phyloP scores from a whole-genome alignment of 2,113 vertebrate genomes.

The Cryptotis parvus region DNA sequence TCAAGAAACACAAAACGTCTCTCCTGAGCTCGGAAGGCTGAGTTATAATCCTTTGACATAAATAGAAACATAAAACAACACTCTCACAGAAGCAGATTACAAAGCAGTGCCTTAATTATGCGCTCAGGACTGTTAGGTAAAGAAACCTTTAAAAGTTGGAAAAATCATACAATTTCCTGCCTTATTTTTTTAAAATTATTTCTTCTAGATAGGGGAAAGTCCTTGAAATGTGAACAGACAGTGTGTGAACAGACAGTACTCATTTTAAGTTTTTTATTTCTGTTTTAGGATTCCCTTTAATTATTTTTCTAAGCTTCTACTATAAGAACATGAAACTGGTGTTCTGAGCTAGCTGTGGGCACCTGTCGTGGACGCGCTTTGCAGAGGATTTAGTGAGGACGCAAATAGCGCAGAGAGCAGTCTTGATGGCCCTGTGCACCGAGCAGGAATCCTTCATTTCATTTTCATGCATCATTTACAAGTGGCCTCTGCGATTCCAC shows the following conservation, averaged over 20 bases:
- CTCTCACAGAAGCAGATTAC: not conserved
- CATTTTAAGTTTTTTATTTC: too few species aligned
- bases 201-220: not conserved
- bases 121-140: not conserved
- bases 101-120: not conserved
- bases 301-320: too few species aligned
- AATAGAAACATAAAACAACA: not conserved
- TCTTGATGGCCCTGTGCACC: not conserved
- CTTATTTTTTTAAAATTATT: not conserved
- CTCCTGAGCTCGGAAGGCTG: not conserved
- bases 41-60: not conserved
- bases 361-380: too few species aligned
- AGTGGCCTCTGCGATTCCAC: slow-evolving; percentile 1
- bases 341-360: too few species aligned
- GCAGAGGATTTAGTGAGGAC: too few species aligned
- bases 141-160: not conserved
- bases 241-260: fast-evolving
- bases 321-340: too few species aligned
- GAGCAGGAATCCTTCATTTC: slow-evolving; percentile 1
- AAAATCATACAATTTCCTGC: not conserved
- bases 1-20: not conserved
- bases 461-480: slow-evolving; percentile 66
- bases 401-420: not conserved
- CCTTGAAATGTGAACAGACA: not conserved
- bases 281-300: not conserved